phyloP scores from a whole-genome alignment of 2,888 invertebrate species.

The Cantharis rufa region DNA sequence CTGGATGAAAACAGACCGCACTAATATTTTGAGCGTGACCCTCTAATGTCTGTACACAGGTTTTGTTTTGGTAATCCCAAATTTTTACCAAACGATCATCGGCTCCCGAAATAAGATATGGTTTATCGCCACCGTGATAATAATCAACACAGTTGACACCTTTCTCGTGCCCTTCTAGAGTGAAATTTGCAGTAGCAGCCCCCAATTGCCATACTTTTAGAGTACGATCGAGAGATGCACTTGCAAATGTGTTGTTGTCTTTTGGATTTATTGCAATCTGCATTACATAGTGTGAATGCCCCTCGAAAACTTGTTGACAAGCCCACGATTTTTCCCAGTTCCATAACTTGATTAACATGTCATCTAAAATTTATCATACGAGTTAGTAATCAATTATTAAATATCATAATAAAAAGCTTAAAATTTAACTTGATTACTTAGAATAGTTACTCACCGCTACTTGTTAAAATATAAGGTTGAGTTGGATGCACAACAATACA shows the following conservation, averaged over 20 bases:
- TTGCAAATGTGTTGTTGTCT: constrained; percentile 99
- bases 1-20: constrained; percentile 96
- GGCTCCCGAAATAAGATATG: constrained; percentile 97
- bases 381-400: background rate
- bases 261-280: constrained; percentile 99
- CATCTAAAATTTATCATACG: constrained; percentile 71
- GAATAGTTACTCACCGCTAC: constrained; percentile 77
- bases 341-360: constrained; percentile 98
- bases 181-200: constrained; percentile 96
- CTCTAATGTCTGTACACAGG: constrained; percentile 97
- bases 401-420: no score
- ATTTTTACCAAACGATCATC: constrained; percentile 98
- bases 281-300: constrained; percentile 99
- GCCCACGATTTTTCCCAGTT: constrained; percentile 99
- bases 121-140: constrained; percentile 98
- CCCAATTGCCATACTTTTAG: constrained; percentile 99
- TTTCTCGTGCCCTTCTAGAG: constrained; percentile 96
- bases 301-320: constrained; percentile 98
- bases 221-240: constrained; percentile 96
- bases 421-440: background rate
- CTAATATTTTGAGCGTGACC: constrained; percentile 97
- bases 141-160: constrained; percentile 99
- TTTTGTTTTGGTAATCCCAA: constrained; percentile 99
- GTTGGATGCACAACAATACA: constrained; percentile 97
- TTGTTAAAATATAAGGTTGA: constrained; percentile 94